Evolutionary conservation across 2,888 invertebrate genomes (phyloP), one percentile per base, ranked within the genome.

Genomic region (Ennomos quercinarius): DNA sequence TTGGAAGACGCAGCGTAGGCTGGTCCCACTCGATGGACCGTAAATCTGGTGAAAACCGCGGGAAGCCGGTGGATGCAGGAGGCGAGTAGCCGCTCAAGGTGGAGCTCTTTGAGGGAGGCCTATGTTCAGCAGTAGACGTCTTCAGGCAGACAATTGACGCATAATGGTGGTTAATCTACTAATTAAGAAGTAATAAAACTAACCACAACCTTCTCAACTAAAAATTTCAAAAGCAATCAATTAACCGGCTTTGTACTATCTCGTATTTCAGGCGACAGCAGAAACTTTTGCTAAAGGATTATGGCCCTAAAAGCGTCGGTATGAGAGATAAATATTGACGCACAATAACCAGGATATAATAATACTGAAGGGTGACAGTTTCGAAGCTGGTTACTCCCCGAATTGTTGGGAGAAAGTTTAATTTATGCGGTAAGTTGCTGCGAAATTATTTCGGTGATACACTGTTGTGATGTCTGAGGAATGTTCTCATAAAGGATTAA

Each of bases 401-500:
- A 83, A 84, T 84, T 83, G 83, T 84, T 84, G 71, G 64, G 73
- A 75, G 69, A 76, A 83, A 83, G 84, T 84, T 83, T 74, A 84
- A 85, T 84, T 85, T 85, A 84, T 84, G 83, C 83, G 76, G 75
- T 70, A 82, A 84, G 79, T 84, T 70, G 65, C 66, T 74, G 74
- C 76, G 72, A 76, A 82, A 83, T 83, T 83, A 73, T 79, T 69
- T 73, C 42, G 72, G 73, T 64, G 72, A 78, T 77, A 78, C 67
- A 79, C 71, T 54, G 79, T 4, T 52, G 17, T 0, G 13, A 61
- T 66, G 62, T 52, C 57, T 67, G 52, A 49, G 12, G 52, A 70
- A 52, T 61, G 59, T 57, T 42, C 27, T 27, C 27, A 27, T 27
- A 27, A 27, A n/a, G 46, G 27, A 27, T 27, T 27, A 27, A 27